Evolutionary conservation across 1,140 invertebrate genomes (phyloP), one percentile per base, ranked within the genome.

Genomic region (Drosophila orena): DNA sequence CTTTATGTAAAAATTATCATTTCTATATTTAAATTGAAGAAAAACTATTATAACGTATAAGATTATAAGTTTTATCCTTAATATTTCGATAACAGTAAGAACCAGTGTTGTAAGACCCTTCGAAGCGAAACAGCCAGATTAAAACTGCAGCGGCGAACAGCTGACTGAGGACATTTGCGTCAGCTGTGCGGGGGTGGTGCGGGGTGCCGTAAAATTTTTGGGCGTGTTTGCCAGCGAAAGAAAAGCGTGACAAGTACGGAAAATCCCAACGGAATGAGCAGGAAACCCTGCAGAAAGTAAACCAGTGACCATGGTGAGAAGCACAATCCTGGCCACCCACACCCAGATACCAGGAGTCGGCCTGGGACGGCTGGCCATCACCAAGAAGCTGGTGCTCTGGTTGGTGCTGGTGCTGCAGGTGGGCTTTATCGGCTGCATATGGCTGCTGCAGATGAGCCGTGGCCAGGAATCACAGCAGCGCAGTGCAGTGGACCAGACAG

Each of bases 381-480:
- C 79, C 49, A 91, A 91, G n/a, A 86, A 79, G 62, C 53, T 91
- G 34, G 57, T 91, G 12, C 65, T 91, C 15, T 91, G 90, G 85
- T 73, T 81, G 34, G 77, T 91, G n/a, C 55, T 91, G 11, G 68
- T 91, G 43, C 68, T 90, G 7, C 90, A 91, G 24, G 37, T 91
- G 38, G 71, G 79, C 5, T 90, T 91, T 10, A 91, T 91, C 46
- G 72, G 73, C 15, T 91, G 90, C 64, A 80, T 91, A 27, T 91
- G 90, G 90, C 38, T 91, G 43, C 44, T 91, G 4, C 90, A 91
- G 46, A 61, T 68, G 60, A 70, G 72, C 24, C 70, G 65, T 34
- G 43, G 35, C 4, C 74, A 83, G 35, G 72, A 80, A 14, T 37
- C 69, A n/a, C 76, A 53, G 17, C 56, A 65, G 22, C 44, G 44